Evolutionary conservation across 2,888 invertebrate genomes (phyloP), one percentile per base, ranked within the genome.

Genomic region (Pyrrhosoma nymphula): DNA sequence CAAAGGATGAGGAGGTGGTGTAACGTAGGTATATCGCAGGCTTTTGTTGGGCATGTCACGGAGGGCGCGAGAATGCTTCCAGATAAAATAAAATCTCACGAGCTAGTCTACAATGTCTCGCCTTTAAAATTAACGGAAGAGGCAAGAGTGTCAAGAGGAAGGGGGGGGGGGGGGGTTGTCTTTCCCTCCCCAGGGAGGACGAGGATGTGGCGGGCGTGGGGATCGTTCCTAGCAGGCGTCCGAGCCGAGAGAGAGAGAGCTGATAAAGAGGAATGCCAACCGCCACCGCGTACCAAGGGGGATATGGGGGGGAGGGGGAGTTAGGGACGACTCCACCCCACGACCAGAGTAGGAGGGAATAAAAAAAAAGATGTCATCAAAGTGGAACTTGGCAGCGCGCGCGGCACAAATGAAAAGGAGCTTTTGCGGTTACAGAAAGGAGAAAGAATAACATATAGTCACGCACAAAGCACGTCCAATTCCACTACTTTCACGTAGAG

Each of bases 41-140:
- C 20, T 26, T 69, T 69, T n/a, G 69, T 26, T 23, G 69, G n/a
- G 26, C 69, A 69, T 4, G 8, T 69, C n/a, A n/a, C 69, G 10
- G 23, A 69, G 26, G 26, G 69, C n/a, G n/a, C 12, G n/a, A 20
- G n/a, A 69, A 69, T n/a, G n/a, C 26, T 69, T n/a, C 10, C 23
- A 0, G n/a, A 47, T 47, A 69, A 69, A 69, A 69, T 69, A 69
- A 69, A 69, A 69, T 69, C 69, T 69, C 69, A n/a, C 23, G 69
- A 26, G n/a, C 4, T 26, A 69, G 12, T 69, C 69, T 69, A 26
- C 69, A n/a, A 69, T 69, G 69, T 69, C 69, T n/a, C n/a, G 69
- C 69, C 47, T 69, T 69, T 69, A 69, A 69, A 69, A 26, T 69
- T 69, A 69, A 69, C 69, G 69, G 69, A 69, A 69, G 69, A 69